These are phyloP conservation scores for Glyptemys insculpta DNA, from an alignment of 2,797 vertebrate genomes.

Conservation along the genomic window DNA sequence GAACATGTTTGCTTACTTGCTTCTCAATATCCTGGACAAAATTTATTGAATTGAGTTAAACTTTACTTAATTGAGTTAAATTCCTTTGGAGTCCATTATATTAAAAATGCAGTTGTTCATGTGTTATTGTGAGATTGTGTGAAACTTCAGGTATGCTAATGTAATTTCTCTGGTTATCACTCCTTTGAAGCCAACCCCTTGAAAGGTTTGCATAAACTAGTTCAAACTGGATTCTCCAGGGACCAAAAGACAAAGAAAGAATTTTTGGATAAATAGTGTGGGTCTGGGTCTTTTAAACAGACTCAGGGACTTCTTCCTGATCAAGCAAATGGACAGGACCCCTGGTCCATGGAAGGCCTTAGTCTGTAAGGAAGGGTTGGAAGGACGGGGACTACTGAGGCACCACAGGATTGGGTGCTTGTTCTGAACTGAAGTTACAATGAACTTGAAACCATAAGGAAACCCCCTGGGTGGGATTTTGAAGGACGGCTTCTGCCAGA, in stretches of 20 bases:
- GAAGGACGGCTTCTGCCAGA: not conserved
- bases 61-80: not conserved
- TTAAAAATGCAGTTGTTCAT: not conserved
- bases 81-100: not conserved
- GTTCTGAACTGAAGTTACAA: not conserved
- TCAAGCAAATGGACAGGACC: not conserved
- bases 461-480: not conserved
- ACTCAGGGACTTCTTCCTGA: not conserved
- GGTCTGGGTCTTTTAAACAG: not conserved
- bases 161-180: not conserved
- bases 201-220: not conserved
- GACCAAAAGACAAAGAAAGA: not conserved
- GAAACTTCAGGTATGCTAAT: not conserved
- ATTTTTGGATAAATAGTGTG: not conserved
- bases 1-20: not conserved
- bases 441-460: not conserved
- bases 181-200: not conserved
- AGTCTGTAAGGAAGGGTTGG: not conserved
- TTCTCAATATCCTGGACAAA: not conserved
- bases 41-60: not conserved
- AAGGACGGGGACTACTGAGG: not conserved
- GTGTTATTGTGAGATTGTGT: not conserved
- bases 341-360: not conserved
- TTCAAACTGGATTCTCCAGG: not conserved
- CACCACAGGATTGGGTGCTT: not conserved